These are phyloP conservation scores for Rhodeus uyekii DNA, from an alignment of 2,797 vertebrate genomes.

Conservation along the genomic window DNA sequence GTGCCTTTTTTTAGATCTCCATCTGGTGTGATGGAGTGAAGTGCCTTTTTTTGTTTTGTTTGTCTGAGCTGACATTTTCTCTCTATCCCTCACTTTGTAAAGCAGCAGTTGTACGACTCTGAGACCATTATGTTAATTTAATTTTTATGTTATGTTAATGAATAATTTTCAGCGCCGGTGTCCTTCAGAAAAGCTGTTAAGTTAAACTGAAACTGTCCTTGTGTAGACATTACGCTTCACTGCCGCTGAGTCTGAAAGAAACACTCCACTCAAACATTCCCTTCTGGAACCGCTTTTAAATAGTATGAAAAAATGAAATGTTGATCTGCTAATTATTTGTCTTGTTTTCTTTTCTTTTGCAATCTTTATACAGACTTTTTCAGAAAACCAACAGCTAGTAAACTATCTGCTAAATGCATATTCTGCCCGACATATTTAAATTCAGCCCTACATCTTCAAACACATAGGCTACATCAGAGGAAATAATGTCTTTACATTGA, in stretches of 20 bases:
- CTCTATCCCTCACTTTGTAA: conserved; percentile 13
- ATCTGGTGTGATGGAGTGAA: conserved; percentile 35
- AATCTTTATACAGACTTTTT: background rate
- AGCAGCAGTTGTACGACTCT: conserved; percentile 10
- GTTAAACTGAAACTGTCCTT: conserved; percentile 15
- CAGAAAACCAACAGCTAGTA: background rate
- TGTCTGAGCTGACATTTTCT: conserved; percentile 24
- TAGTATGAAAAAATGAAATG: background rate
- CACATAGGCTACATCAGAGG: background rate
- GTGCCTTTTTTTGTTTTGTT: conserved; percentile 21
- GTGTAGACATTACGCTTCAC: background rate
- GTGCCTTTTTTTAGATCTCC: conserved; percentile 26
- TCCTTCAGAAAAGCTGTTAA: conserved; percentile 25
- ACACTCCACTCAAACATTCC: background rate
- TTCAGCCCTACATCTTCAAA: background rate
- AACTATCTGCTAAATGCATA: background rate
- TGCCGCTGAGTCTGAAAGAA: conserved; percentile 9
- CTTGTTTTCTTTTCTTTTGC: background rate
- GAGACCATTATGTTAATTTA: conserved; percentile 12
- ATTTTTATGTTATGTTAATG: too few species aligned
- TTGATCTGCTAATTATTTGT: background rate
- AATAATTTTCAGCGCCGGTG: conserved; percentile 20
- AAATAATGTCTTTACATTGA: background rate
- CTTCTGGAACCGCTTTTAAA: conserved; percentile 5
- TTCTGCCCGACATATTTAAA: too few species aligned